Evolutionary conservation across 1,140 invertebrate species (phyloP).

Genomic region (Halyomorpha halys): DNA sequence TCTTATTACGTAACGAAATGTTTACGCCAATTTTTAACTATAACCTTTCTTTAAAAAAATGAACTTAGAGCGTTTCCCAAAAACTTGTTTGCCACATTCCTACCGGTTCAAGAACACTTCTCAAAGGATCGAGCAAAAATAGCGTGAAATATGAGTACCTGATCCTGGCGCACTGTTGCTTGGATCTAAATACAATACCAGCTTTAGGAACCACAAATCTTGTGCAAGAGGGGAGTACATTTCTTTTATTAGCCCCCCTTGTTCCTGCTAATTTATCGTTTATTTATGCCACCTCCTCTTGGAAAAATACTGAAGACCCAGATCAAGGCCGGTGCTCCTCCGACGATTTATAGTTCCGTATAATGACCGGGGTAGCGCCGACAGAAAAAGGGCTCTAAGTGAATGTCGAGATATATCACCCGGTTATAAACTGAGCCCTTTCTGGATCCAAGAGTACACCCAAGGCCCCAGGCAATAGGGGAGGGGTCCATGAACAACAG

Average conservation of each 20-base stretch:
- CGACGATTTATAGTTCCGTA: not conserved
- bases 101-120: too few relatives aligned
- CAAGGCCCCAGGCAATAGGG: too few relatives aligned
- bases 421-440: too few relatives aligned
- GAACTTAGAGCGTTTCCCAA: too few relatives aligned
- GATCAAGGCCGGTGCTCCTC: conserved; percentile 6
- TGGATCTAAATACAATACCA: conserved; percentile 17
- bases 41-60: too few relatives aligned
- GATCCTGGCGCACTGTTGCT: not conserved
- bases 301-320: conserved; percentile 13
- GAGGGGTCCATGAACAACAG: too few relatives aligned
- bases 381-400: too few relatives aligned
- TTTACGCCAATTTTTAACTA: too few relatives aligned
- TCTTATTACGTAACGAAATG: too few relatives aligned
- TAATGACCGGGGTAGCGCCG: not conserved
- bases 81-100: too few relatives aligned
- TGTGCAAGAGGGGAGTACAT: not conserved
- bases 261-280: conserved; percentile 21
- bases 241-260: conserved; percentile 23
- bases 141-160: not conserved
- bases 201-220: conserved; percentile 14
- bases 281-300: conserved; percentile 23
- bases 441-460: too few relatives aligned
- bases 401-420: too few relatives aligned
- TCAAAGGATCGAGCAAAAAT: not conserved